phyloP scores from a whole-genome alignment of 2,113 vertebrate genomes.

The Marmota flaviventris region DNA sequence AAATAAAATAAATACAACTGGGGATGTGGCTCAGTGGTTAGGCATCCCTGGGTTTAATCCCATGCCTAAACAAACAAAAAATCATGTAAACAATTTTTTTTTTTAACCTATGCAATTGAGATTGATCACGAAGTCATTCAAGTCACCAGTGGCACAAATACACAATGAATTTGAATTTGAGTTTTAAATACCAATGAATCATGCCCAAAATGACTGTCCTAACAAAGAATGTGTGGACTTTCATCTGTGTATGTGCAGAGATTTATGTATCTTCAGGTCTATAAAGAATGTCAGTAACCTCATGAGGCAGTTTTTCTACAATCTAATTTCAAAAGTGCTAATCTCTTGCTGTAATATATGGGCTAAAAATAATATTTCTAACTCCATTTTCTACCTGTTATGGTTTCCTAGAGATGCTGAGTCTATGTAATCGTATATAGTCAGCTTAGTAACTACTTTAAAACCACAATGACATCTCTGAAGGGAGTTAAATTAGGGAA shows the following conservation, averaged over 20 bases:
- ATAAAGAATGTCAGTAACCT: background rate
- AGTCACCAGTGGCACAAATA: background rate
- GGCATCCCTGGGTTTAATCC: no score
- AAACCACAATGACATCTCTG: background rate
- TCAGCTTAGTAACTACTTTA: background rate
- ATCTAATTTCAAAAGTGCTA: background rate
- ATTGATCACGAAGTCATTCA: background rate
- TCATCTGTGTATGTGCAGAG: background rate
- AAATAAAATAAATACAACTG: no score
- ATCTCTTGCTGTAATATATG: background rate
- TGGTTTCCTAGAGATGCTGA: background rate
- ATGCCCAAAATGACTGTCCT: background rate
- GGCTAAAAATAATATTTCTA: background rate
- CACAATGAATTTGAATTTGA: background rate
- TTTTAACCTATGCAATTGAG: background rate
- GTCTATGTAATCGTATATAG: background rate
- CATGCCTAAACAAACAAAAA: background rate
- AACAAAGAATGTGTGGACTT: background rate
- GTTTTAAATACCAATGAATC: constrained; percentile 6
- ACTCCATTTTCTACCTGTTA: background rate
- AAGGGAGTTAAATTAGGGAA: background rate
- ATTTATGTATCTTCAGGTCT: background rate
- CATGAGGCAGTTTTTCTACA: background rate
- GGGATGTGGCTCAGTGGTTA: no score
- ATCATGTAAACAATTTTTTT: background rate